Percentiles rank a stretch among this genome's conserved stretches.
These are phyloP conservation scores for Diplodus puntazzo DNA, from an alignment of 2,797 vertebrate species.

Conservation along the genomic window DNA sequence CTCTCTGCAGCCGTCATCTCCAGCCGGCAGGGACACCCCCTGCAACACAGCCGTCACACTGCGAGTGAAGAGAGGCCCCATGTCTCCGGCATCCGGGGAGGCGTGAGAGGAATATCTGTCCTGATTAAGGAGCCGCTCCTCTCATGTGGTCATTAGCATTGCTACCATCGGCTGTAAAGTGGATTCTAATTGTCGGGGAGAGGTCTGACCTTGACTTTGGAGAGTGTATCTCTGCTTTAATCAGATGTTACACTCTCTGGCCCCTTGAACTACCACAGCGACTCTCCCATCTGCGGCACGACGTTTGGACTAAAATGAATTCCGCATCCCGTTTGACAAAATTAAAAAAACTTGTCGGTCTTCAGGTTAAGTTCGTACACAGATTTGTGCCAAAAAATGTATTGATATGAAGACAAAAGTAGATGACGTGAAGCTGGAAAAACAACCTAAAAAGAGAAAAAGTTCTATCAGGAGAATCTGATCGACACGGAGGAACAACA, in stretches of 20 bases:
- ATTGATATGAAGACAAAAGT: too few relatives aligned
- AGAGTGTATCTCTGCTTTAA: slow-evolving; percentile 45
- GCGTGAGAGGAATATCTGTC: slow-evolving; percentile 52
- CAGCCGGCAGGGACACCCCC: slow-evolving; percentile 73
- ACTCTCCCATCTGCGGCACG: neutral
- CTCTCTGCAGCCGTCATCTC: slow-evolving; percentile 65
- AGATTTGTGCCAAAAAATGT: neutral
- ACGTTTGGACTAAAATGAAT: neutral
- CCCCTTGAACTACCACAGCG: slow-evolving; percentile 2
- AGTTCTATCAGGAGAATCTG: neutral
- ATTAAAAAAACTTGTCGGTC: neutral
- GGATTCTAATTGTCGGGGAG: slow-evolving; percentile 51
- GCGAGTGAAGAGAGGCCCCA: slow-evolving; percentile 70
- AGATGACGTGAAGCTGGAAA: neutral
- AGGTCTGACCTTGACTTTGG: slow-evolving; percentile 57
- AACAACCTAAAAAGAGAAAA: neutral
- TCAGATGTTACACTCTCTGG: slow-evolving; percentile 28
- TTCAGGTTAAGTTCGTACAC: neutral
- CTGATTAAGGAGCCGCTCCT: slow-evolving; percentile 46
- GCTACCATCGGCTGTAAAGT: slow-evolving; percentile 45
- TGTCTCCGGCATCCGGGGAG: slow-evolving; percentile 44
- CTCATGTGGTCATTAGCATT: slow-evolving; percentile 56
- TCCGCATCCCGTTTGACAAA: neutral
- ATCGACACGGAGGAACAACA: slow-evolving; percentile 23
- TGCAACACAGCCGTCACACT: slow-evolving; percentile 62